These are phyloP conservation scores for Heliconius erato DNA, from an alignment of 2,888 invertebrate species.

Conservation along the genomic window DNA sequence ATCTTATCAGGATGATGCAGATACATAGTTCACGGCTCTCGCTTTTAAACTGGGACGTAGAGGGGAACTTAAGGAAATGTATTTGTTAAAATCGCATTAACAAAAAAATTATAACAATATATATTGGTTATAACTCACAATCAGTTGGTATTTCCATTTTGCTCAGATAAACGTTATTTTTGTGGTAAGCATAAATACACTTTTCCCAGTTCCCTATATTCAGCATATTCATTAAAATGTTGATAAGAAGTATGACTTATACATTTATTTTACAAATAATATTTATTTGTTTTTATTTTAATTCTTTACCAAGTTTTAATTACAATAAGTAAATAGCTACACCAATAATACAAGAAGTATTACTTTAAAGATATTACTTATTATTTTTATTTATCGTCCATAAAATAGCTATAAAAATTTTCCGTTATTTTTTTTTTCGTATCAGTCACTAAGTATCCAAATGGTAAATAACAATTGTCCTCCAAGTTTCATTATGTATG, in stretches of 20 bases:
- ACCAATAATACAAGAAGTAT: too few species aligned
- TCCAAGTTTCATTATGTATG: too few species aligned
- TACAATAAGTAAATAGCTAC: too few species aligned
- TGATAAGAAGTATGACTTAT: neutral
- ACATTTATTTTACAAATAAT: neutral
- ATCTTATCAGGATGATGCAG: neutral
- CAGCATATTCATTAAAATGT: neutral
- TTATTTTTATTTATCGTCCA: too few species aligned
- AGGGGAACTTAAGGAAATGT: neutral
- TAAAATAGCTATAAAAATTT: too few species aligned
- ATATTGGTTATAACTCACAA: constrained; percentile 20
- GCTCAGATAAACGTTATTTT: constrained; percentile 26
- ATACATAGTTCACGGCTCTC: neutral
- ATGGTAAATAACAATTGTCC: too few species aligned
- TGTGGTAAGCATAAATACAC: constrained; percentile 25
- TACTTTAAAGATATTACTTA: too few species aligned
- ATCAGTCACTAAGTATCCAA: too few species aligned
- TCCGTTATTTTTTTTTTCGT: too few species aligned
- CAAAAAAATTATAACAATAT: neutral
- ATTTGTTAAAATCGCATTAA: neutral
- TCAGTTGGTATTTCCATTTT: constrained; percentile 26
- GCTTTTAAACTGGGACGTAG: neutral
- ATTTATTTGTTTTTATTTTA: neutral
- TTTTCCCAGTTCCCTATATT: constrained; percentile 8
- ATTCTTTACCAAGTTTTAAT: neutral